Percentiles rank a stretch among this genome's conserved stretches.
phyloP scores from a whole-genome alignment of 2,113 vertebrate species.

The Pholis gunnellus region DNA sequence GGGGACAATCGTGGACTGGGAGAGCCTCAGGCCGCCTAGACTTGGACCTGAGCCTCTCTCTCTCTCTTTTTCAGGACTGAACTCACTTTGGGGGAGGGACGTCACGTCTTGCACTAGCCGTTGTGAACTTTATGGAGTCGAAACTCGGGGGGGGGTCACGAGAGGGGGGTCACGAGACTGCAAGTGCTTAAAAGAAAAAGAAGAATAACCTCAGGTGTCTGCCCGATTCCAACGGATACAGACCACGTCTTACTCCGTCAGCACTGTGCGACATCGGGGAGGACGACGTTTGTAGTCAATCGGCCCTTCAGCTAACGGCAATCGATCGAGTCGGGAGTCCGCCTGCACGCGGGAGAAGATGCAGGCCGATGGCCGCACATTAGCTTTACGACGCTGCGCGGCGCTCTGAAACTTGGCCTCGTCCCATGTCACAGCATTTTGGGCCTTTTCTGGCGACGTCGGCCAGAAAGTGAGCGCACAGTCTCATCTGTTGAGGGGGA shows the following conservation, averaged over 20 bases:
- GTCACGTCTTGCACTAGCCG: conserved; percentile 76
- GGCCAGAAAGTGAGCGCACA: conserved; percentile 19
- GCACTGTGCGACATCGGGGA: conserved; percentile 70
- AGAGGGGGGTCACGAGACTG: conserved; percentile 43
- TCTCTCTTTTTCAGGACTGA: conserved; percentile 65
- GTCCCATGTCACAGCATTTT: background rate
- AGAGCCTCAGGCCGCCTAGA: conserved; percentile 36
- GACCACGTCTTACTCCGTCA: conserved; percentile 71
- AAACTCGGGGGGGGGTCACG: conserved; percentile 47
- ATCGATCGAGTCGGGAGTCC: conserved; percentile 20
- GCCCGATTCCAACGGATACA: conserved; percentile 63
- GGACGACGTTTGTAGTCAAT: conserved; percentile 27
- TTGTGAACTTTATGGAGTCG: conserved; percentile 44
- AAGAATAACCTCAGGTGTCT: conserved; percentile 74
- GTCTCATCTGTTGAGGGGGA: background rate
- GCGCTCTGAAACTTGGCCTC: conserved; percentile 23
- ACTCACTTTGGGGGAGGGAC: conserved; percentile 26
- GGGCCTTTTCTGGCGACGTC: background rate
- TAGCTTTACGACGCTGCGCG: conserved; percentile 45
- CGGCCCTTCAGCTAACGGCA: conserved; percentile 11
- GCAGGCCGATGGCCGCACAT: conserved; percentile 23
- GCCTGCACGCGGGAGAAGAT: conserved; percentile 19
- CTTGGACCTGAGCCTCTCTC: conserved; percentile 43
- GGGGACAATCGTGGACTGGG: conserved; percentile 74
- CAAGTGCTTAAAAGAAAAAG: conserved; percentile 52